Evolutionary conservation across 2,888 invertebrate species (phyloP).

Genomic region (Ennomos quercinarius): DNA sequence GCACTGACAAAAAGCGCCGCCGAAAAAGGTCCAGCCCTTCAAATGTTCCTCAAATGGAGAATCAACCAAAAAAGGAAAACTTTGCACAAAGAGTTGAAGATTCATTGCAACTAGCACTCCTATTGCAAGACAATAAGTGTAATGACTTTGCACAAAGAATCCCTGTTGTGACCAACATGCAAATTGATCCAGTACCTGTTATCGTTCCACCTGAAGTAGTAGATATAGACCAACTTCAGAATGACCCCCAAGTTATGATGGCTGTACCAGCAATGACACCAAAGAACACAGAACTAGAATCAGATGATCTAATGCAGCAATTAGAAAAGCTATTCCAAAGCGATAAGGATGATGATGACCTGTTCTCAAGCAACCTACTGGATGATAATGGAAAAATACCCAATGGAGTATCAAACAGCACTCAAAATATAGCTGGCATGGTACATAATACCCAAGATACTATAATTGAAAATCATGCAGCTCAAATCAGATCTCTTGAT

Average conservation of each 20-base stretch:
- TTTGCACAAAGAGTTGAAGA: slow-evolving; percentile 26
- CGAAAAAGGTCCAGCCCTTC: slow-evolving; percentile 44
- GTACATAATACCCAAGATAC: slow-evolving; percentile 38
- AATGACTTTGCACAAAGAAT: slow-evolving; percentile 39
- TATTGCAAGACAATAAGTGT: slow-evolving; percentile 23
- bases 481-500: slow-evolving; percentile 68
- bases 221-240: slow-evolving; percentile 20
- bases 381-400: slow-evolving; percentile 12
- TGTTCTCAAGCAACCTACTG: slow-evolving; percentile 66
- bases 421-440: slow-evolving; percentile 22
- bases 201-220: slow-evolving; percentile 24
- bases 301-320: slow-evolving; percentile 71
- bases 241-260: slow-evolving; percentile 27
- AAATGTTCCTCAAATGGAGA: slow-evolving; percentile 4
- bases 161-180: slow-evolving; percentile 48
- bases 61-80: slow-evolving; percentile 37
- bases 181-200: slow-evolving; percentile 30
- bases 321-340: slow-evolving; percentile 77
- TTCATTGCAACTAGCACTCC: too few species aligned
- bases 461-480: slow-evolving; percentile 58
- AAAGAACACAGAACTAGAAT: slow-evolving; percentile 43
- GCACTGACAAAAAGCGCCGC: slow-evolving; percentile 59
- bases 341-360: slow-evolving; percentile 71
- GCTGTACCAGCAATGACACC: slow-evolving; percentile 34
- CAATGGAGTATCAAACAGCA: slow-evolving; percentile 6